A percentile compares a stretch with the other conserved stretches of the same genome.
phyloP scores from a whole-genome alignment of 2,113 vertebrate species.

The Falco punctatus region DNA sequence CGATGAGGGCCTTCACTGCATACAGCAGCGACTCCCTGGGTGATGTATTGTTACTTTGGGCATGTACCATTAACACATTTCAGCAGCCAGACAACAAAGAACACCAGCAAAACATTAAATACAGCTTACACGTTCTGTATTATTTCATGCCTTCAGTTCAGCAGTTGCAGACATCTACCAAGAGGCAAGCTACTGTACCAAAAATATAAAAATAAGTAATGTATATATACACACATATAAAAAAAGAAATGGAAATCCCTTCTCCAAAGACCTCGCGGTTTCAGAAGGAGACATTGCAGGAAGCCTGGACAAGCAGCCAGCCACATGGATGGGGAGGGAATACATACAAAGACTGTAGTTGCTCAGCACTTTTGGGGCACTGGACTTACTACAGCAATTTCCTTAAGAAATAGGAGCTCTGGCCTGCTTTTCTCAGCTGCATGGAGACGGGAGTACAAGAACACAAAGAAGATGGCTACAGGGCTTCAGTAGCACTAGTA shows the following conservation, averaged over 20 bases:
- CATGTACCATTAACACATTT: background rate
- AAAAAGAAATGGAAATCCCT: background rate
- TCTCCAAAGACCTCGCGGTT: background rate
- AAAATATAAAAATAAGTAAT: no score
- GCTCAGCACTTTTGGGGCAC: background rate
- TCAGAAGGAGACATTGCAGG: background rate
- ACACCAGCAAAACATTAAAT: background rate
- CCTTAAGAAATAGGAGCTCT: background rate
- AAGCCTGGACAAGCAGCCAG: background rate
- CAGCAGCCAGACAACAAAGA: background rate
- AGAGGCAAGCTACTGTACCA: background rate
- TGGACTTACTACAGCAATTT: background rate
- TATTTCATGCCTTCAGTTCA: background rate
- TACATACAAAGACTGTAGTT: fast-evolving
- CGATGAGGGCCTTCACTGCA: no score
- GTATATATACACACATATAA: background rate
- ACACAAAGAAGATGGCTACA: background rate
- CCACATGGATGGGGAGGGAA: background rate
- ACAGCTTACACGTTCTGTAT: background rate
- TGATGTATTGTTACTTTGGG: background rate
- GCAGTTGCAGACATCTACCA: background rate
- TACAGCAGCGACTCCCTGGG: background rate
- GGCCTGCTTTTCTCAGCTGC: background rate
- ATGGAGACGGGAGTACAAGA: background rate
- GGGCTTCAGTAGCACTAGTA: background rate